Evolutionary conservation across 1,140 invertebrate species (phyloP).

Genomic region (Drosophila equinoxialis): DNA sequence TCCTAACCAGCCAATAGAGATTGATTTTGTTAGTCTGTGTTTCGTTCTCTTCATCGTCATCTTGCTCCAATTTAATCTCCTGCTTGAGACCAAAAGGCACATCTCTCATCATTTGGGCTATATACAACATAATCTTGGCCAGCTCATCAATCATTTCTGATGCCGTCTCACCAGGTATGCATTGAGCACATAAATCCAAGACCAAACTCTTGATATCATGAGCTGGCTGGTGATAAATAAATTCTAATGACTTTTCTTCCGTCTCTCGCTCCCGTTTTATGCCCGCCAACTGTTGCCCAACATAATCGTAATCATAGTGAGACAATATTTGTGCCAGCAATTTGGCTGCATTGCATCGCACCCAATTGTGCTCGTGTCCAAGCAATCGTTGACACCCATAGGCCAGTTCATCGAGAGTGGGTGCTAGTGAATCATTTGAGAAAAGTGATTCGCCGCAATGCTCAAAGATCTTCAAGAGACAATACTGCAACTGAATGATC

Average conservation of each 20-base stretch:
- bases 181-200: conserved; percentile 89
- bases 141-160: conserved; percentile 87
- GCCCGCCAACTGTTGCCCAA: conserved; percentile 72
- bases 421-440: conserved; percentile 81
- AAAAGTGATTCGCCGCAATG: conserved; percentile 83
- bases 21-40: conserved; percentile 65
- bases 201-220: conserved; percentile 87
- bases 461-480: conserved; percentile 84
- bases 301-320: conserved; percentile 84
- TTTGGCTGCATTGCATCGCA: conserved; percentile 89
- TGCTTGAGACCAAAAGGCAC: conserved; percentile 81
- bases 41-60: conserved; percentile 26
- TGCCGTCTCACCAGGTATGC: conserved; percentile 85
- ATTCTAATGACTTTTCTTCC: conserved; percentile 79
- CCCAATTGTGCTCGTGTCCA: conserved; percentile 86
- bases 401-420: conserved; percentile 86
- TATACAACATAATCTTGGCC: conserved; percentile 89
- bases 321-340: conserved; percentile 89
- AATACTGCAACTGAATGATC: conserved; percentile 85
- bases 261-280: conserved; percentile 44
- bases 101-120: conserved; percentile 86
- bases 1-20: conserved; percentile 85
- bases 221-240: conserved; percentile 86
- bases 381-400: conserved; percentile 89
- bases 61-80: conserved; percentile 44